phyloP scores from a whole-genome alignment of 2,797 vertebrate genomes.

The Notamacropus eugenii region DNA sequence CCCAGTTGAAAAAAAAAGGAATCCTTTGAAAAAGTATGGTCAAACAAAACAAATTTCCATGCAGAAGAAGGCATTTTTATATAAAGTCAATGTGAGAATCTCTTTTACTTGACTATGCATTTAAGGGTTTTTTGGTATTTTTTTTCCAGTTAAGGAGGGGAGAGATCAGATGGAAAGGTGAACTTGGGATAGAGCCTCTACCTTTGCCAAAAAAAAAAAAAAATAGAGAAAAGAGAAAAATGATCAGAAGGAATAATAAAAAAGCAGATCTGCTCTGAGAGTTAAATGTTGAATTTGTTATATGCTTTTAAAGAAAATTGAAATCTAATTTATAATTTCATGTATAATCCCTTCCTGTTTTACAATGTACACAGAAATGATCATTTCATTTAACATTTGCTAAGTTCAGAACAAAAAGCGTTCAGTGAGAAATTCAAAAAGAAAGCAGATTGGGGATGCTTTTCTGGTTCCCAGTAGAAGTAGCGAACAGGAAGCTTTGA shows the following conservation, averaged over 20 bases:
- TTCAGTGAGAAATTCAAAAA: neutral
- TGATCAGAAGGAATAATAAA: neutral
- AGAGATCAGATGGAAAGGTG: neutral
- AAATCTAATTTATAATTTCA: neutral
- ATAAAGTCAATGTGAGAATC: neutral
- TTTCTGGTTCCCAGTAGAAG: neutral
- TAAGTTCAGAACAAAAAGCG: neutral
- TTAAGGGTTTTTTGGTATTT: neutral
- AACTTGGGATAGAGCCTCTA: neutral
- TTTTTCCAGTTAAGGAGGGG: neutral
- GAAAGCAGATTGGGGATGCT: neutral
- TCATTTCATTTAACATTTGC: neutral
- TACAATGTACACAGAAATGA: neutral
- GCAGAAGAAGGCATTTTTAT: neutral
- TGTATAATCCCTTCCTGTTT: neutral
- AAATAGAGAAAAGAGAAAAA: neutral
- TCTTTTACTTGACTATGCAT: neutral
- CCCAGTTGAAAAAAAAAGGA: neutral
- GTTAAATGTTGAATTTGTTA: neutral
- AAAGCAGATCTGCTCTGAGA: neutral
- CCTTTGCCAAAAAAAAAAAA: neutral
- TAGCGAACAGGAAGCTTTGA: neutral
- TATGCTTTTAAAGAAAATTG: neutral
- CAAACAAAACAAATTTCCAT: neutral
- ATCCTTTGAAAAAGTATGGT: neutral